A percentile compares a stretch with the other conserved stretches of the same genome.
Evolutionary conservation across 2,888 invertebrate species (phyloP).

Genomic region (Pherbina coryleti): DNA sequence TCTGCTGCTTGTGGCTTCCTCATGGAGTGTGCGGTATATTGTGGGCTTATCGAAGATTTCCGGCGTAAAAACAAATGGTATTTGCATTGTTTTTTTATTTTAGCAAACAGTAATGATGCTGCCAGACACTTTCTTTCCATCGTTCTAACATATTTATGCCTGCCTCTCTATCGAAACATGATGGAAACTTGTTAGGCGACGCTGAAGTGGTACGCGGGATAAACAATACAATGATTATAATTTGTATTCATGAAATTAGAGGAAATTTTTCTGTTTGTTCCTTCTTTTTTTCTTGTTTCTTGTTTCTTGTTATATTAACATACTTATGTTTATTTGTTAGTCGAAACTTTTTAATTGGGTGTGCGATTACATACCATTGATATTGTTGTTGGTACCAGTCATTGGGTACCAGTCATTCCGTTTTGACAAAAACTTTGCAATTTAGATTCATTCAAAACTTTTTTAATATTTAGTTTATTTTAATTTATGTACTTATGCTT

Average conservation of each 20-base stretch:
- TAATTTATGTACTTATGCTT: too few relatives aligned
- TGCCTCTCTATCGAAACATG: background rate
- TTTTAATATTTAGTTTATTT: too few relatives aligned
- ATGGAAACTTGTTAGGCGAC: conserved; percentile 9
- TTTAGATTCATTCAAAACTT: too few relatives aligned
- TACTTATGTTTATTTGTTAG: background rate
- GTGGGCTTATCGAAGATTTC: conserved; percentile 61
- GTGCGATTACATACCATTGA: background rate
- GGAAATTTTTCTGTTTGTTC: background rate
- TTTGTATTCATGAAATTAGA: conserved; percentile 18
- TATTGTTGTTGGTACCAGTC: too few relatives aligned
- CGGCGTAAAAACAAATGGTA: conserved; percentile 56
- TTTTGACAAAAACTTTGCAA: too few relatives aligned
- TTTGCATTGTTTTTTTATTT: conserved; percentile 55
- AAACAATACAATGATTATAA: conserved; percentile 26
- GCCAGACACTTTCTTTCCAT: background rate
- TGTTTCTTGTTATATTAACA: background rate
- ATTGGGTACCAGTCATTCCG: too few relatives aligned
- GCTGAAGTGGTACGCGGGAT: background rate
- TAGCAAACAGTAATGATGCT: conserved; percentile 38
- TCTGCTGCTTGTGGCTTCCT: background rate
- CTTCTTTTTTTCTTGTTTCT: background rate
- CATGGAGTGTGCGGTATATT: conserved; percentile 50
- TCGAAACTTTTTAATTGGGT: conserved; percentile 5
- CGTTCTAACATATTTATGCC: background rate